phyloP scores from a whole-genome alignment of 1,140 invertebrate species.

The Drosophila kohkoa region DNA sequence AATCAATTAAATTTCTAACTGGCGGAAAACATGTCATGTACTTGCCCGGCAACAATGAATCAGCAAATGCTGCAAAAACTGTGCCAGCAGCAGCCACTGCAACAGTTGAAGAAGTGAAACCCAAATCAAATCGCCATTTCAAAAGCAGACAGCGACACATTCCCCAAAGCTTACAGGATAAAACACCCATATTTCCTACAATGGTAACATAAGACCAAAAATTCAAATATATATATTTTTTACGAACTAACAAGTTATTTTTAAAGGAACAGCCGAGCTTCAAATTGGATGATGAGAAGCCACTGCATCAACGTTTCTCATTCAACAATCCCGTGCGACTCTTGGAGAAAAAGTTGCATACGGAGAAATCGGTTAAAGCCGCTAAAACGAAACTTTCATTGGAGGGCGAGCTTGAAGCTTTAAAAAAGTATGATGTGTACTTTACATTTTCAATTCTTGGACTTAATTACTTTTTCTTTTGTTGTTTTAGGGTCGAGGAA shows the following conservation, averaged over 20 bases:
- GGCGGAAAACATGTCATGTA: slow-evolving; percentile 91
- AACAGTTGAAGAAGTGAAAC: slow-evolving; percentile 10
- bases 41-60: slow-evolving; percentile 86
- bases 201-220: slow-evolving; percentile 7
- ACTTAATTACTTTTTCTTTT: background rate
- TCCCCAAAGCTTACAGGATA: slow-evolving; percentile 54
- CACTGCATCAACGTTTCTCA: slow-evolving; percentile 88
- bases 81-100: slow-evolving; percentile 8
- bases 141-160: slow-evolving; percentile 47
- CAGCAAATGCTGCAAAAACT: slow-evolving; percentile 8
- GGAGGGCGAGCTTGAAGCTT: slow-evolving; percentile 90
- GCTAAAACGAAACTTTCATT: slow-evolving; percentile 91
- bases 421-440: slow-evolving; percentile 85
- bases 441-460: background rate
- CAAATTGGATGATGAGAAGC: slow-evolving; percentile 42
- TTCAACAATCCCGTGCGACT: slow-evolving; percentile 93
- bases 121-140: slow-evolving; percentile 81
- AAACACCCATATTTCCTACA: slow-evolving; percentile 50
- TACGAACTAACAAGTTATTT: slow-evolving; percentile 6
- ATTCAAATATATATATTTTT: background rate
- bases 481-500: slow-evolving; percentile 87
- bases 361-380: slow-evolving; percentile 90
- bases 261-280: slow-evolving; percentile 16
- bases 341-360: slow-evolving; percentile 89
- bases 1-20: slow-evolving; percentile 56